These are phyloP conservation scores for Stenotaenia linearis DNA, from an alignment of 2,888 invertebrate genomes.

Conservation along the genomic window DNA sequence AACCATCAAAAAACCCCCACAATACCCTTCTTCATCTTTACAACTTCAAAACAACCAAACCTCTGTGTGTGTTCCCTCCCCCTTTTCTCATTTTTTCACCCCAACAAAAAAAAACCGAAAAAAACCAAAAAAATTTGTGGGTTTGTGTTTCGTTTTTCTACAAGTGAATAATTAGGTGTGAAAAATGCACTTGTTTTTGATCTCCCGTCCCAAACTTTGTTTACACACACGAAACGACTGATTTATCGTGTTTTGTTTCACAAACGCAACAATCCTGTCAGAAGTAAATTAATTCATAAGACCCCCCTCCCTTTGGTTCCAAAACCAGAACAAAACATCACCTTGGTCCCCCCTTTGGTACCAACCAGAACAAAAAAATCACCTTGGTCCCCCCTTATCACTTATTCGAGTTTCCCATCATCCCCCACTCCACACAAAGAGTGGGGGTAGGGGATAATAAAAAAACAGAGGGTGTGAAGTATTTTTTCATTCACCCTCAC, in stretches of 20 bases:
- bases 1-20: no score
- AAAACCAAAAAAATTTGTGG: background rate
- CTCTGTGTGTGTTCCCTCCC: no score
- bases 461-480: background rate
- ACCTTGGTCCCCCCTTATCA: no score
- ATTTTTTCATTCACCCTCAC: background rate
- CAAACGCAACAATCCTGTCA: background rate
- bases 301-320: background rate
- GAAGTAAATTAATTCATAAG: background rate
- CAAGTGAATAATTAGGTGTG: background rate
- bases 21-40: no score
- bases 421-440: background rate
- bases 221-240: background rate
- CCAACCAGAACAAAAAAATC: no score
- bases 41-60: no score
- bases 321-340: background rate
- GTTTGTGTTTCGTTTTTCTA: background rate
- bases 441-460: background rate
- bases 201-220: background rate
- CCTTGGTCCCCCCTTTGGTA: no score
- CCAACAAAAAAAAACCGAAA: background rate
- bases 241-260: background rate
- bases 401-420: no score
- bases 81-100: background rate
- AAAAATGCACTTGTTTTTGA: conserved; percentile 5